Evolutionary conservation across 2,797 vertebrate genomes (phyloP).

Genomic region (Vespertilio murinus): DNA sequence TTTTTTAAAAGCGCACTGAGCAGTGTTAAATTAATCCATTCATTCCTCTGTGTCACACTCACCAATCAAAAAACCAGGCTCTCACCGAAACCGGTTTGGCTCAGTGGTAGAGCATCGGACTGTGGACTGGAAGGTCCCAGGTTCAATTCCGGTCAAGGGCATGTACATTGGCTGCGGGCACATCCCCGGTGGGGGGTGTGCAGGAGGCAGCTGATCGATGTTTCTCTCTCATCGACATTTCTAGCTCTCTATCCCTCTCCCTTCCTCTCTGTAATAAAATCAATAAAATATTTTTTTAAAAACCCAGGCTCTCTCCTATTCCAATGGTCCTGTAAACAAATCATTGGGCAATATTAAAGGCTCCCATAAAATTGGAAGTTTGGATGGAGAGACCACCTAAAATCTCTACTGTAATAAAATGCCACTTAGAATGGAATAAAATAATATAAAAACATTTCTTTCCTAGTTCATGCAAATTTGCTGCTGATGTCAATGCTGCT

Average conservation of each 20-base stretch:
- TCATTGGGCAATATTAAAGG: neutral
- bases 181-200: no score
- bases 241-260: no score
- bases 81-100: no score
- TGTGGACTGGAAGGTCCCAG: no score
- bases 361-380: neutral
- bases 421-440: neutral
- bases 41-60: neutral
- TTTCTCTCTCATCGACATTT: no score
- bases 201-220: no score
- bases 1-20: neutral
- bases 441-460: neutral
- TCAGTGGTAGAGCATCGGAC: no score
- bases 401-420: neutral
- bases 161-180: no score
- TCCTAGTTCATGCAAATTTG: constrained; percentile 37
- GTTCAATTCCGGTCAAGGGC: no score
- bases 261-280: no score
- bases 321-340: neutral
- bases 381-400: neutral
- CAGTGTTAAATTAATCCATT: neutral
- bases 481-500: constrained; percentile 4
- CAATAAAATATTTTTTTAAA: no score
- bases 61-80: neutral
- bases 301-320: neutral